Evolutionary conservation across 2,888 invertebrate species (phyloP), one percentile per base, ranked within the genome.

Genomic region (Folsomia candida): DNA sequence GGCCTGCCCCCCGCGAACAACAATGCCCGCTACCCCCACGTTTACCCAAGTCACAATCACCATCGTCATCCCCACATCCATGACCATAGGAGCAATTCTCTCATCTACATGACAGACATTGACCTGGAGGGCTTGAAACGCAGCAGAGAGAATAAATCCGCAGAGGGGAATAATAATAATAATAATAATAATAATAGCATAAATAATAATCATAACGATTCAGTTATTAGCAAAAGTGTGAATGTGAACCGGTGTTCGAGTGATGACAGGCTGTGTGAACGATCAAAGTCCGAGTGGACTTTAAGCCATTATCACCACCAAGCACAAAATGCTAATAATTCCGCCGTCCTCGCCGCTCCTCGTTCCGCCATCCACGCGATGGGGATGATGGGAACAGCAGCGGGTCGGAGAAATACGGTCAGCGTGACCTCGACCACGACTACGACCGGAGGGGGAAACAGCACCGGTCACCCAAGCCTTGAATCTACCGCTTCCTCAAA

Each of bases 271-370:
- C 67, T 79, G 25, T 70, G 75, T 51, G 78, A 78, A 67, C 72
- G 76, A 60, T 79, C 79, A 9, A 79, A 79, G 65, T 77, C 78
- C 0, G 79, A 79, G 37, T 79, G 79, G 79, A 74, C 78, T 47
- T 70, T 79, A 6, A 76, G 78, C 66, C 68, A 68, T 3, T 72
- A 69, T 58, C 65, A 70, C 6, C 64, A 47, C 14, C 59, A 59
- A 26, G 59, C 27, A 20, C 22, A 24, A 22, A 25, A 24, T 28
- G 70, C 54, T 51, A 60, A 61, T 62, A 61, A 60, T 51, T 26
- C 37, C 25, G 26, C 37, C 24, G 18, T 28, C 26, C 11, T 20
- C 2, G 14, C 63, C 11, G 11, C 29, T 9, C 11, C n/a, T 29
- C 3, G 14, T 6, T 6, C 29, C n/a, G 14, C 4, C 29, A 18